Base-by-base conservation (phyloP, 2,797 vertebrate species). In the Anableps anableps region DNA sequence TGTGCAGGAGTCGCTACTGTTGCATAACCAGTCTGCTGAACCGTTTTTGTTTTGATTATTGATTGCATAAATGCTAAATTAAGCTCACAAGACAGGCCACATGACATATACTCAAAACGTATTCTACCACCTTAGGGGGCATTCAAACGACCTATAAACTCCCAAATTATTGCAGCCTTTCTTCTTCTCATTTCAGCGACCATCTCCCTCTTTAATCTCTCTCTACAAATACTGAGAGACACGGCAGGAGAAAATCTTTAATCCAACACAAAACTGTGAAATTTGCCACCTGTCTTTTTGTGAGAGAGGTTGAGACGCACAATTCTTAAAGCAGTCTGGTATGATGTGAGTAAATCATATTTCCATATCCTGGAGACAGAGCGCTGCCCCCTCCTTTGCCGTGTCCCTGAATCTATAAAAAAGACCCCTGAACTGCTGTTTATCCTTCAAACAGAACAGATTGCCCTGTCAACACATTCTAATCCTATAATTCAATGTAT, bases 251-350 rank as follows among this genome's bases (percentile, higher is more conserved):
- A 75, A 78, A 62, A 82, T 48, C 8, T 48, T 88, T 81, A 66
- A 77, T 89, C 82, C 79, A 47, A 79, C 77, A 88, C 21, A 19
- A 83, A 91, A 58, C 79, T 83, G 88, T 83, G 84, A 92, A 90
- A 92, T 84, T 79, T 74, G 80, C 78, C 86, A 90, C 90, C 92
- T 92, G 89, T 86, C 76, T 3, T 80, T 82, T 58, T 82, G 74
- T 73, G 80, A 76, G 73, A 83, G 83, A 53, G 74, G 75, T 29
- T 13, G 66, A 70, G 41, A 23, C 4, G 8, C 77, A 58, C 7
- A 31, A 43, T 71, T 76, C 58, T 76, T 82, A 13, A 62, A 50
- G 77, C 64, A 62, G 80, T 53, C 82, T 4, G 60, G 45, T 34
- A 31, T 17, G 53, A 48, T 50, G 71, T 29, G 55, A 86, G n/a